These are phyloP conservation scores for Argya squamiceps DNA, from an alignment of 2,797 vertebrate genomes.

Conservation along the genomic window DNA sequence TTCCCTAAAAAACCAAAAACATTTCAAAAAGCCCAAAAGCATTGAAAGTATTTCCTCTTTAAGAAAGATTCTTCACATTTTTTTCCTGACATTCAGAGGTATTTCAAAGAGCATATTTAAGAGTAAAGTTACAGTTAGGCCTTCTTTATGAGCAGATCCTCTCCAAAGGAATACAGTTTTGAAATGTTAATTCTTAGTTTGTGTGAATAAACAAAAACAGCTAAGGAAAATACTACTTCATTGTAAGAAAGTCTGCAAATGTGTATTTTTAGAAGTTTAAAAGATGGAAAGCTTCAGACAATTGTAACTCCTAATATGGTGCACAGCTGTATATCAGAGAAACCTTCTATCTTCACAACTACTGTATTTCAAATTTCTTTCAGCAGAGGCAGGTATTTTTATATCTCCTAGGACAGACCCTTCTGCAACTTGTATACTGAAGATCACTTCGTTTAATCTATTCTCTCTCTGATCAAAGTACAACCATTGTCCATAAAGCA, in stretches of 20 bases:
- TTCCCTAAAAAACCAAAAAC: neutral
- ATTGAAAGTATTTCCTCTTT: neutral
- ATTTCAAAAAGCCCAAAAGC: neutral
- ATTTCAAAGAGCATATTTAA: neutral
- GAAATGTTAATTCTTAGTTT: neutral
- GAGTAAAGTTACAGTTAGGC: neutral
- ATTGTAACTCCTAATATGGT: neutral
- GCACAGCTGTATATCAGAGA: neutral
- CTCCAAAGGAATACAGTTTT: neutral
- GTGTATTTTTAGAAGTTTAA: neutral
- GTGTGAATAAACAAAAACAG: neutral
- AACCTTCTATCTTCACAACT: neutral
- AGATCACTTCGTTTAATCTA: neutral
- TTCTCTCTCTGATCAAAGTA: neutral
- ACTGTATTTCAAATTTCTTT: neutral
- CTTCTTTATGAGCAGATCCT: neutral
- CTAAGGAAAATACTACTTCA: neutral
- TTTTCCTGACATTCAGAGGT: neutral
- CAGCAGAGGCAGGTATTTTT: neutral
- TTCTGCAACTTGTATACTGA: neutral
- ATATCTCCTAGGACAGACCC: accelerated
- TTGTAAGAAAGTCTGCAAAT: neutral
- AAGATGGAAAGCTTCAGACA: neutral
- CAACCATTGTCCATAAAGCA: neutral
- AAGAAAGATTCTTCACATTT: neutral